These are phyloP conservation scores for Chiroxiphia lanceolata DNA, from an alignment of 2,797 vertebrate species.

Conservation along the genomic window DNA sequence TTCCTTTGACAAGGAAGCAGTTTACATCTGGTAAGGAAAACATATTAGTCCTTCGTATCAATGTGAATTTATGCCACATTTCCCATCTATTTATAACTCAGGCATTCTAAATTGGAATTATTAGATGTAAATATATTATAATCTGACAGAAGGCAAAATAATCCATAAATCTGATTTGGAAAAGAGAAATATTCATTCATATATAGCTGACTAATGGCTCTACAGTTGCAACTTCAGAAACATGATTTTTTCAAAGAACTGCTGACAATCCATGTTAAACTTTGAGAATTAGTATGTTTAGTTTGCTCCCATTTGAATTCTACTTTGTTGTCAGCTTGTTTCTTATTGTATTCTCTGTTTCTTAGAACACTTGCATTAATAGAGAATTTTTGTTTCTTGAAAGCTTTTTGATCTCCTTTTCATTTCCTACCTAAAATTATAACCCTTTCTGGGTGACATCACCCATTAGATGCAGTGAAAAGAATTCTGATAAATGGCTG, in stretches of 20 bases:
- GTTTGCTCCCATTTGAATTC: constrained; percentile 19
- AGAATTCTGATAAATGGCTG: constrained; percentile 15
- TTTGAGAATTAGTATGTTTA: constrained; percentile 44
- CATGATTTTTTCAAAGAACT: constrained; percentile 25
- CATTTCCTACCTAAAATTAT: constrained; percentile 32
- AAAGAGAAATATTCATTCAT: constrained; percentile 18
- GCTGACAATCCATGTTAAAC: constrained; percentile 19
- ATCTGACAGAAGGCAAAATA: constrained; percentile 36
- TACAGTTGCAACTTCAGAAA: constrained; percentile 11
- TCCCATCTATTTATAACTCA: constrained; percentile 40
- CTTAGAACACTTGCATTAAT: constrained; percentile 30
- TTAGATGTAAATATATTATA: constrained; percentile 49
- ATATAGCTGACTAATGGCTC: constrained; percentile 17
- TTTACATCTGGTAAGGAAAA: not conserved
- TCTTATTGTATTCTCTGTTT: not conserved
- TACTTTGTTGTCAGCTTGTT: constrained; percentile 8
- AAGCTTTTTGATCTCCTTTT: constrained; percentile 40
- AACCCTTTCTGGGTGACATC: constrained; percentile 20
- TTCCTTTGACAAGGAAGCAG: not conserved
- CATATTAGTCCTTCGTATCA: not conserved
- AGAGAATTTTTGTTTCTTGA: constrained; percentile 34
- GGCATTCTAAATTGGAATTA: constrained; percentile 46
- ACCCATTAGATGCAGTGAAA: not conserved
- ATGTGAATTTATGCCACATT: constrained; percentile 28
- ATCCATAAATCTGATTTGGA: constrained; percentile 47